A percentile compares a stretch with the other conserved stretches of the same genome.
Evolutionary conservation across 2,113 vertebrate species (phyloP).

Genomic region (Eublepharis macularius): DNA sequence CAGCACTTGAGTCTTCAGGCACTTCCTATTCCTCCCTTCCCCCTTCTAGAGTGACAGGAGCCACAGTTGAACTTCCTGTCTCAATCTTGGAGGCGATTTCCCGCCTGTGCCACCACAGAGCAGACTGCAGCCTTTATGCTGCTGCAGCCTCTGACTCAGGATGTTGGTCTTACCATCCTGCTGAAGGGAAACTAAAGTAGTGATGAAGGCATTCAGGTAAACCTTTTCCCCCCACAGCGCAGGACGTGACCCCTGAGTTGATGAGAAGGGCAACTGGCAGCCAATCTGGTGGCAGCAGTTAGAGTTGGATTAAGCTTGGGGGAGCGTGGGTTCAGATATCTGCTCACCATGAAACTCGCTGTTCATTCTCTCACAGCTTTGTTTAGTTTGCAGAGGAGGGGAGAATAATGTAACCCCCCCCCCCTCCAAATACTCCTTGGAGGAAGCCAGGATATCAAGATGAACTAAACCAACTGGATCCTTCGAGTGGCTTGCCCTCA

Average conservation of each 20-base stretch:
- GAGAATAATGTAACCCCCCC: no score
- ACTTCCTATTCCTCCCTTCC: conserved; percentile 37
- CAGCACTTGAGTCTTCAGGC: conserved; percentile 35
- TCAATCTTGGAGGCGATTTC: conserved; percentile 48
- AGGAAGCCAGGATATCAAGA: no score
- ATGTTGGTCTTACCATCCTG: conserved; percentile 34
- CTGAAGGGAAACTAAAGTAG: conserved; percentile 37
- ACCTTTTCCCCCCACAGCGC: conserved; percentile 15
- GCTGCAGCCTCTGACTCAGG: conserved; percentile 10
- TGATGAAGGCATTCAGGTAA: conserved; percentile 62
- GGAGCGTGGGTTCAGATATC: no score
- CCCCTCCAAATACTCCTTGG: no score
- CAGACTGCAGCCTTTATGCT: conserved; percentile 37
- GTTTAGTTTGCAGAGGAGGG: no score
- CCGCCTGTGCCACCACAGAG: conserved; percentile 34
- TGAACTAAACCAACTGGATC: no score
- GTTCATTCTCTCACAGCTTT: no score
- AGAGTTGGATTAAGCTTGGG: no score
- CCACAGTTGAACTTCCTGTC: conserved; percentile 56
- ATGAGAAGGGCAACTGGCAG: not conserved
- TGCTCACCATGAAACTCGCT: no score
- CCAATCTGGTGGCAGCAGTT: no score
- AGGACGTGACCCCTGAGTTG: not conserved
- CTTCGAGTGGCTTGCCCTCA: not conserved
- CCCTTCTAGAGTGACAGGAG: conserved; percentile 46